Evolutionary conservation across 2,113 vertebrate genomes (phyloP), one percentile per base, ranked within the genome.

Genomic region (Dasypus novemcinctus): DNA sequence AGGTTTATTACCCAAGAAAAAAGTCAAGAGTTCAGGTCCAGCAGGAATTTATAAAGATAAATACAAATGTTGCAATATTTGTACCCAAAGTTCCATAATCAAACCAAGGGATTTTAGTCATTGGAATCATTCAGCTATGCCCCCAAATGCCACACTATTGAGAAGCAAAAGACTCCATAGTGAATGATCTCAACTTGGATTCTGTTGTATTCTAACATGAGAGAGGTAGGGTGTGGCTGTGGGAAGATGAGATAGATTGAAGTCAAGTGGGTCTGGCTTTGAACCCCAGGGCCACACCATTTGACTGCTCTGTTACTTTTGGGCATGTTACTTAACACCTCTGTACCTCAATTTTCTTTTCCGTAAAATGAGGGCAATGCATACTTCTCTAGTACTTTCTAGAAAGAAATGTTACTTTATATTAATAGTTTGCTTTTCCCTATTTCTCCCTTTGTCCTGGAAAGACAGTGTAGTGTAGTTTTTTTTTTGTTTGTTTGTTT

Each of bases 11-110:
- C 41, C 83, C 82, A 80, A 96, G 72, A 89, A 54, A 88, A 93
- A 96, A 96, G 46, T 78, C 82, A 75, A 75, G 10, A 52, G 46
- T 57, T 91, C 25, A 54, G 15, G 17, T 82, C 89, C 74, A 95
- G 66, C 18, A 79, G 74, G 89, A 95, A 88, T 95, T 94, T 86
- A 68, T 13, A 85, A 87, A 96, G 75, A 49, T 54, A 93, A 97
- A 87, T 64, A 96, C 59, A 76, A 76, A 91, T 74, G 57, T 68
- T 82, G 57, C 15, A 7, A 4, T 49, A 76, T 68, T 63, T 36
- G 38, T 84, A n/a, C 75, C 87, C 33, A 29, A 75, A 87, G 46
- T 12, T 59, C 52, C n/a, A 72, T n/a, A 11, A 71, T 92, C 84
- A 87, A 90, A 82, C 82, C 46, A 75, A 89, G 20, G 8, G 63